phyloP scores from a whole-genome alignment of 2,888 invertebrate genomes.

The Lamellibrachia columna region DNA sequence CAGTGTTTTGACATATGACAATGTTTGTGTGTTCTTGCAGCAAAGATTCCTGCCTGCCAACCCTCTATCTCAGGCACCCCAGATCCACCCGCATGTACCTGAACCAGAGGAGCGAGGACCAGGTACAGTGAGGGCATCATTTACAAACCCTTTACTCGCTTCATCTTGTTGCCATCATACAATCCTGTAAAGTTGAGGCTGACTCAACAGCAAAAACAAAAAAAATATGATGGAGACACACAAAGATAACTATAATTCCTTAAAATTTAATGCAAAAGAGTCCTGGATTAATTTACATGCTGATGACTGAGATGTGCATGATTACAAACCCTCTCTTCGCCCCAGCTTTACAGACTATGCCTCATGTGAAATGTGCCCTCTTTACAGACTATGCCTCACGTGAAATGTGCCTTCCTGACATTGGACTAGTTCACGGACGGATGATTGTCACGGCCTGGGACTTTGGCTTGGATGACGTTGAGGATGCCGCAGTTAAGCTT shows the following conservation, averaged over 20 bases:
- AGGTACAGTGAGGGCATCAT: constrained; percentile 17
- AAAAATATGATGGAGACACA: no score
- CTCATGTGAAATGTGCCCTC: neutral
- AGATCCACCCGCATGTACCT: constrained; percentile 52
- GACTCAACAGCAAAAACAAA: no score
- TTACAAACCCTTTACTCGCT: no score
- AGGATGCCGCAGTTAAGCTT: constrained; percentile 83
- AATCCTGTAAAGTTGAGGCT: no score
- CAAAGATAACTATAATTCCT: no score
- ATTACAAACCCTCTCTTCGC: no score
- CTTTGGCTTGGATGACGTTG: constrained; percentile 80
- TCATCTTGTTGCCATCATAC: no score
- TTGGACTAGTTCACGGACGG: constrained; percentile 82
- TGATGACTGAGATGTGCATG: no score
- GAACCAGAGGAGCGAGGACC: constrained; percentile 42
- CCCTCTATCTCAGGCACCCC: constrained; percentile 67
- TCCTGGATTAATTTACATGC: no score
- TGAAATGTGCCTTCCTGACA: constrained; percentile 85
- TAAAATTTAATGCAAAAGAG: no score
- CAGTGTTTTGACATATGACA: neutral
- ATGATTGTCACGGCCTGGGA: constrained; percentile 91
- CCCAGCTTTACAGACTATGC: no score
- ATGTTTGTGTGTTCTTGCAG: constrained; percentile 42
- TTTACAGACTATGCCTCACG: constrained; percentile 70
- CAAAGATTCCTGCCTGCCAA: constrained; percentile 62